Evolutionary conservation across 2,797 vertebrate species (phyloP).

Genomic region (Pelochelys cantorii): DNA sequence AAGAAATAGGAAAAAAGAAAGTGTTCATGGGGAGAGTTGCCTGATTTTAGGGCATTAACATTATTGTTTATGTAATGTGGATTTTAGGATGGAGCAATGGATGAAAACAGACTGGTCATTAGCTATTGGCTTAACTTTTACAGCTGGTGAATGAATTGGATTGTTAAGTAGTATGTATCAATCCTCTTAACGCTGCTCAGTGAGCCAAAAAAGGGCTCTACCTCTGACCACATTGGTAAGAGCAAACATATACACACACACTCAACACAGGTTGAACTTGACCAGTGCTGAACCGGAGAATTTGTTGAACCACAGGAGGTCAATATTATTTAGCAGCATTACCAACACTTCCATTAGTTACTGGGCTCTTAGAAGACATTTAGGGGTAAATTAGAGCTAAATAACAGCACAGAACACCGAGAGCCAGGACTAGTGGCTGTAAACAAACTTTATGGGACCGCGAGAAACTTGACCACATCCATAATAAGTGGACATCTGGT

Average conservation of each 20-base stretch:
- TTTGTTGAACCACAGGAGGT: too few relatives aligned
- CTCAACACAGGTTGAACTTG: too few relatives aligned
- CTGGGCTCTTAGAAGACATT: too few relatives aligned
- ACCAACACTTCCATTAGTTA: too few relatives aligned
- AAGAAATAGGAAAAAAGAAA: constrained; percentile 31
- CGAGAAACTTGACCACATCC: too few relatives aligned
- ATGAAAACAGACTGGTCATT: constrained; percentile 44
- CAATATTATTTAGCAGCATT: too few relatives aligned
- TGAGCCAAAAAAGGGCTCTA: constrained; percentile 29
- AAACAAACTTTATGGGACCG: too few relatives aligned
- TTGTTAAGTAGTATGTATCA: constrained; percentile 11
- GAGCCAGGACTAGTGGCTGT: too few relatives aligned
- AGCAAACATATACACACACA: background rate
- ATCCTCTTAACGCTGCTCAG: constrained; percentile 43
- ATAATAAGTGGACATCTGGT: too few relatives aligned
- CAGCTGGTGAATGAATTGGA: constrained; percentile 34
- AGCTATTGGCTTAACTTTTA: constrained; percentile 39
- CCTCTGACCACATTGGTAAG: constrained; percentile 23
- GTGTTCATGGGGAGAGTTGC: background rate
- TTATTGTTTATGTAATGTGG: background rate
- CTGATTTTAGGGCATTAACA: background rate
- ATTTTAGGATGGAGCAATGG: background rate
- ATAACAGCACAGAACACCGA: too few relatives aligned
- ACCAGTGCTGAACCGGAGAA: too few relatives aligned
- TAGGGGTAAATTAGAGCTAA: too few relatives aligned